Conservation (phyloP, 2,888 invertebrate species). For the Morpho helenor region DNA sequence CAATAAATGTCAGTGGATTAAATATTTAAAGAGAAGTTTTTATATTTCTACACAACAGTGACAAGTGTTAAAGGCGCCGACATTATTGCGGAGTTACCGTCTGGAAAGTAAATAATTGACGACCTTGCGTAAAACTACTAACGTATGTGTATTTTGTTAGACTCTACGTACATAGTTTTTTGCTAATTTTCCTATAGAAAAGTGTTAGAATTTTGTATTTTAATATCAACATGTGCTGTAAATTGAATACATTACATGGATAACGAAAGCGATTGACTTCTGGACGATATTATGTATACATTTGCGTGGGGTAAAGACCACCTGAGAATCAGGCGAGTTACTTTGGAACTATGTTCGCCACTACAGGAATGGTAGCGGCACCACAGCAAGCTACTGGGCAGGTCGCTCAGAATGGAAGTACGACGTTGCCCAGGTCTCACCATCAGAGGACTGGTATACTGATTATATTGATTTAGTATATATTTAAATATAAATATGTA, state of each 20-base stretch:
- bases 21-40: no score
- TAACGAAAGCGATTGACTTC: slow-evolving; percentile 36
- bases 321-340: slow-evolving; percentile 63
- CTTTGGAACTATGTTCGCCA: slow-evolving; percentile 56
- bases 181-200: slow-evolving; percentile 3
- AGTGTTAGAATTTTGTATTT: slow-evolving; percentile 3
- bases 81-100: no score
- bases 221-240: slow-evolving; percentile 9
- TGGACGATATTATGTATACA: slow-evolving; percentile 65
- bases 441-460: slow-evolving; percentile 69
- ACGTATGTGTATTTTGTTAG: slow-evolving; percentile 47
- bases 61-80: no score
- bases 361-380: slow-evolving; percentile 68
- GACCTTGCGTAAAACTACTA: slow-evolving; percentile 51
- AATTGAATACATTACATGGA: slow-evolving; percentile 29
- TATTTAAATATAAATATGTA: not conserved
- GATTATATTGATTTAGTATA: not conserved
- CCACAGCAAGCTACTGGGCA: slow-evolving; percentile 67
- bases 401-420: slow-evolving; percentile 70
- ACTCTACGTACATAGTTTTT: slow-evolving; percentile 18
- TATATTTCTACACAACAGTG: no score
- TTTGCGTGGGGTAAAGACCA: slow-evolving; percentile 61
- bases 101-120: slow-evolving; percentile 35
- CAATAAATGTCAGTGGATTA: no score
- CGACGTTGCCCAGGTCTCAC: slow-evolving; percentile 69